Conservation (phyloP, 2,888 invertebrate species). For the Eupithecia exiguata region DNA sequence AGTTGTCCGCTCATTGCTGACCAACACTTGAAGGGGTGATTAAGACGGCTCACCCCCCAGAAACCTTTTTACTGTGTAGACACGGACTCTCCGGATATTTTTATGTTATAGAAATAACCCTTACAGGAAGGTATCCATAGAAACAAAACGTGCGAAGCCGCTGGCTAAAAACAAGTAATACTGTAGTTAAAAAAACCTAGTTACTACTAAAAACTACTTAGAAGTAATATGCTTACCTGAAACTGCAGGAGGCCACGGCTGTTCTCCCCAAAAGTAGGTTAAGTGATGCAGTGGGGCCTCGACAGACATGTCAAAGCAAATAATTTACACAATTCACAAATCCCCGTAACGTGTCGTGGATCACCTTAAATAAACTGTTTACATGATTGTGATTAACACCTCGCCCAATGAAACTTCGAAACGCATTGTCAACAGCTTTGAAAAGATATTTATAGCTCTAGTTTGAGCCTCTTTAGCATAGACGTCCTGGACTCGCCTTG, state of each 20-base stretch:
- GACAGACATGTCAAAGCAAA: conserved; percentile 53
- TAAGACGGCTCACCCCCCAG: too few species aligned
- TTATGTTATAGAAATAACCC: too few species aligned
- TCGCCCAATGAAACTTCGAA: conserved; percentile 77
- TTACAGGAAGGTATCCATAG: too few species aligned
- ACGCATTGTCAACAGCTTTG: conserved; percentile 73
- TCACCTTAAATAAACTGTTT: conserved; percentile 80
- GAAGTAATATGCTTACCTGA: too few species aligned
- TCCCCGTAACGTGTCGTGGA: conserved; percentile 74
- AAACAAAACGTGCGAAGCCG: too few species aligned
- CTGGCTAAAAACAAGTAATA: not conserved
- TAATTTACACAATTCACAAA: conserved; percentile 80
- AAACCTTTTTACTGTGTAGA: too few species aligned
- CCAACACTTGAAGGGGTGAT: too few species aligned
- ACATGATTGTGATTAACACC: conserved; percentile 81
- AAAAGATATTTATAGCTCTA: conserved; percentile 76
- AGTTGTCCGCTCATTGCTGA: too few species aligned
- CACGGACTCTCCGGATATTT: too few species aligned
- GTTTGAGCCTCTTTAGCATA: conserved; percentile 61
- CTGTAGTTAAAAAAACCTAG: too few species aligned
- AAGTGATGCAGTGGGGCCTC: conserved; percentile 51
- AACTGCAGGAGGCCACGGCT: not conserved
- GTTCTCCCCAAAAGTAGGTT: conserved; percentile 53
- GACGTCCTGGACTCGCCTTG: conserved; percentile 69
- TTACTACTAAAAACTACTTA: too few species aligned